phyloP scores from a whole-genome alignment of 2,113 vertebrate species.

The Pelecanus crispus region DNA sequence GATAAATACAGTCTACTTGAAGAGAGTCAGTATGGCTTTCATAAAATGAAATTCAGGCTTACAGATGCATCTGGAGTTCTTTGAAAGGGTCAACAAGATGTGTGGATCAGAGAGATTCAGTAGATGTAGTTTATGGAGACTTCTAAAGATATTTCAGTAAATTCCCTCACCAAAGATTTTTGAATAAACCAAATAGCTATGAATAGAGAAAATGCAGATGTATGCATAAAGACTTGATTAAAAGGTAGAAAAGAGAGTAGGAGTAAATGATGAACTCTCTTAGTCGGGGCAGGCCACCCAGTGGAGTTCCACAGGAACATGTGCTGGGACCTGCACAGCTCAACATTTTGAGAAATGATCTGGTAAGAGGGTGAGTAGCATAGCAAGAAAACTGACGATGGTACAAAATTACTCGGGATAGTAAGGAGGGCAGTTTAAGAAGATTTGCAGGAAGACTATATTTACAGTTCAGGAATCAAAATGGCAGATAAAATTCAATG shows the following conservation, averaged over 20 bases:
- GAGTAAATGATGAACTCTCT: background rate
- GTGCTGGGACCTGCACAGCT: background rate
- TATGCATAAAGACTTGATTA: background rate
- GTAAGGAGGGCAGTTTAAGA: background rate
- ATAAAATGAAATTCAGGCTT: background rate
- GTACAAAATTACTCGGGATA: background rate
- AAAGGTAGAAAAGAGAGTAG: background rate
- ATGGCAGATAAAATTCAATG: background rate
- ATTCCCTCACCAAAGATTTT: background rate
- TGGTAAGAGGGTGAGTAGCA: background rate
- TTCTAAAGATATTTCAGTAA: background rate
- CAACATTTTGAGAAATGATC: background rate
- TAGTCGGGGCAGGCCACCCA: background rate
- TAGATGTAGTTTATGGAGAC: background rate
- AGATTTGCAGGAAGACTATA: background rate
- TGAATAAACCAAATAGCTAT: fast-evolving
- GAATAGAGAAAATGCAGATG: background rate
- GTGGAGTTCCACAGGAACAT: background rate
- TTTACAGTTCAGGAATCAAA: background rate
- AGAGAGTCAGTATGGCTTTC: background rate
- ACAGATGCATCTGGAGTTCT: background rate
- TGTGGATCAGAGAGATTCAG: background rate
- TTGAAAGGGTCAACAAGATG: background rate
- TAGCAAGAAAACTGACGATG: background rate
- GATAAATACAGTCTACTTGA: background rate